Percentiles rank a stretch among this genome's conserved stretches.
phyloP scores from a whole-genome alignment of 2,113 vertebrate species.

The Carassius auratus region DNA sequence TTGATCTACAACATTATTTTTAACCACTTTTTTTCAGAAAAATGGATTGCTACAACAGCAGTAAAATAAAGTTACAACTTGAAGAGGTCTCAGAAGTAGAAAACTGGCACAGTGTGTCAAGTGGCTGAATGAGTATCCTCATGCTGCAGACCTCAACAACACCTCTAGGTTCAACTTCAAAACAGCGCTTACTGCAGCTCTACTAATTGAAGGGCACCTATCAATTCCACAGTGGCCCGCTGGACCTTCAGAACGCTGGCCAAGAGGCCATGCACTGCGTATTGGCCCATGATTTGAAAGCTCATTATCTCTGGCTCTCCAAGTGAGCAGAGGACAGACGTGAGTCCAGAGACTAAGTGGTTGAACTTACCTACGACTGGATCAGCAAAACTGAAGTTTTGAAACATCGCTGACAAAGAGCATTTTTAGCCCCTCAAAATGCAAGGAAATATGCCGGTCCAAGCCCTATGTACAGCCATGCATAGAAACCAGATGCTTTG shows the following conservation, averaged over 20 bases:
- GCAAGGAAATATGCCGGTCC: not conserved
- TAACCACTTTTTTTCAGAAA: not conserved
- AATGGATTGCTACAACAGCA: not conserved
- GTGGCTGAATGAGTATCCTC: not conserved
- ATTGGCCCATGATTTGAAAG: constrained; percentile 48
- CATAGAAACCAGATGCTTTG: not conserved
- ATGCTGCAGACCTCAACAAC: not conserved
- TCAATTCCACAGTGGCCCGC: constrained; percentile 25
- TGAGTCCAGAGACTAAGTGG: not conserved
- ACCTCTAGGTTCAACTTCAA: constrained; percentile 28
- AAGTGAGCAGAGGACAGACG: constrained; percentile 53
- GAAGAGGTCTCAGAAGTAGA: not conserved
- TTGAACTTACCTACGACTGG: constrained; percentile 10
- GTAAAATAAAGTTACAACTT: constrained; percentile 1
- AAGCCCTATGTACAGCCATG: not conserved
- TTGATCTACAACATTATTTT: not conserved
- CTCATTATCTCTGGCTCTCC: constrained; percentile 61
- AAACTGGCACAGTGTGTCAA: constrained; percentile 13
- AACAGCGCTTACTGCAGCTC: constrained; percentile 53
- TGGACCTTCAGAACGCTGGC: constrained; percentile 35
- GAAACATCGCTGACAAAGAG: constrained; percentile 5
- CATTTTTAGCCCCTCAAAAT: constrained; percentile 33
- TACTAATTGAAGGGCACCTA: constrained; percentile 50
- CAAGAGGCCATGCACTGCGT: constrained; percentile 17
- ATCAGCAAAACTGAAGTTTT: constrained; percentile 28